A percentile compares a stretch with the other conserved stretches of the same genome.
Evolutionary conservation across 2,113 vertebrate genomes (phyloP).

Genomic region (Zingel zingel): DNA sequence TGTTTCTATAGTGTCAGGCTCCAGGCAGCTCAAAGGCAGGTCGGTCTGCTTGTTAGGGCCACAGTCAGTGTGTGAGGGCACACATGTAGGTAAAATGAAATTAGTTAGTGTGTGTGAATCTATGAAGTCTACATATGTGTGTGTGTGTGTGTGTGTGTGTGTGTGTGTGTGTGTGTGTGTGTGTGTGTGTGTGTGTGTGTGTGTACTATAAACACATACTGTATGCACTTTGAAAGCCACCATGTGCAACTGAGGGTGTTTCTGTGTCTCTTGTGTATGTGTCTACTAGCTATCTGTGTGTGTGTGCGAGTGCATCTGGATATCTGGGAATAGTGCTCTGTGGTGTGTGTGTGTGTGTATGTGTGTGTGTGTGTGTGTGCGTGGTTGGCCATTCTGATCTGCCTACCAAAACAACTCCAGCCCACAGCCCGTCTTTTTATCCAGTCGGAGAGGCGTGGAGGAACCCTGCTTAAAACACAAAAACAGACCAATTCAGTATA

Average conservation of each 20-base stretch:
- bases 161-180: background rate
- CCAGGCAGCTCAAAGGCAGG: constrained; percentile 41
- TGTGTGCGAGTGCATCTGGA: constrained; percentile 36
- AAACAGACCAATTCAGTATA: constrained; percentile 26
- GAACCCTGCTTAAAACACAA: constrained; percentile 41
- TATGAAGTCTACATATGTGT: background rate
- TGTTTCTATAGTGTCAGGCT: constrained; percentile 39
- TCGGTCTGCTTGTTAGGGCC: constrained; percentile 63
- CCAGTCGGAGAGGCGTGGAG: constrained; percentile 21
- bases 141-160: constrained; percentile 4
- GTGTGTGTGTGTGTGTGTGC: constrained; percentile 47
- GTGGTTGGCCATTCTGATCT: constrained; percentile 47
- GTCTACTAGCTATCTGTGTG: constrained; percentile 18
- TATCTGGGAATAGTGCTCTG: constrained; percentile 45
- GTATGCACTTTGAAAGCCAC: background rate
- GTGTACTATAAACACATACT: constrained; percentile 18
- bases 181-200: constrained; percentile 19
- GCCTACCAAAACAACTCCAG: constrained; percentile 37
- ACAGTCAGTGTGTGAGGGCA: constrained; percentile 10
- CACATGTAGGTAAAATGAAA: background rate
- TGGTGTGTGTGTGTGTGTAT: constrained; percentile 25
- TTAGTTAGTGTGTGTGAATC: background rate
- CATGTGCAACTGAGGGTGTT: background rate
- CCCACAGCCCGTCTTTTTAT: constrained; percentile 50
- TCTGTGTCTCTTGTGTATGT: constrained; percentile 35